Evolutionary conservation across 2,888 invertebrate species (phyloP).

Genomic region (Anodontia alba): DNA sequence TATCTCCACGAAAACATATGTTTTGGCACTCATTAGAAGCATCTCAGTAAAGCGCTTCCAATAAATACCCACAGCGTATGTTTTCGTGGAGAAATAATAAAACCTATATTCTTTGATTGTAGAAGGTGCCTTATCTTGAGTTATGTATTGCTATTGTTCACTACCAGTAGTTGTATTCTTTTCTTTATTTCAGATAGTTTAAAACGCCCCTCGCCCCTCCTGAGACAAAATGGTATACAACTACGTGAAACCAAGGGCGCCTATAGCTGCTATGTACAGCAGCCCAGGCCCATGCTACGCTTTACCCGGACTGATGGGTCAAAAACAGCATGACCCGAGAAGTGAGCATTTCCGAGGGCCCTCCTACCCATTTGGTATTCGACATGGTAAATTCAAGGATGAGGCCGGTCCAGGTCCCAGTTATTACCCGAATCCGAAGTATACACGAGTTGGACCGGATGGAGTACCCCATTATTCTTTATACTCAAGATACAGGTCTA

Average conservation of each 20-base stretch:
- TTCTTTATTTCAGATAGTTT: background rate
- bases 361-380: constrained; percentile 79
- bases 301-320: constrained; percentile 80
- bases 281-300: constrained; percentile 83
- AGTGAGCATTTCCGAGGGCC: constrained; percentile 79
- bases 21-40: too few relatives aligned
- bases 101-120: too few relatives aligned
- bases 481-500: constrained; percentile 73
- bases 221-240: constrained; percentile 62
- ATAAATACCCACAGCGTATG: too few relatives aligned
- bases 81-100: too few relatives aligned
- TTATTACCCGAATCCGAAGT: constrained; percentile 74
- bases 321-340: constrained; percentile 80
- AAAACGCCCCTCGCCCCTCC: too few relatives aligned
- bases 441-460: constrained; percentile 79
- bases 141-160: too few relatives aligned
- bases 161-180: too few relatives aligned
- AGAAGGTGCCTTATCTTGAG: too few relatives aligned
- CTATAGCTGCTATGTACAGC: constrained; percentile 82
- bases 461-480: constrained; percentile 83
- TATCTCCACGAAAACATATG: too few relatives aligned
- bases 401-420: constrained; percentile 82
- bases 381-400: constrained; percentile 79
- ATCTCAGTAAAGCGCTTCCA: too few relatives aligned
- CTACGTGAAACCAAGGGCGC: constrained; percentile 79